phyloP scores from a whole-genome alignment of 1,140 invertebrate species.

The Sycophaga agraensis region DNA sequence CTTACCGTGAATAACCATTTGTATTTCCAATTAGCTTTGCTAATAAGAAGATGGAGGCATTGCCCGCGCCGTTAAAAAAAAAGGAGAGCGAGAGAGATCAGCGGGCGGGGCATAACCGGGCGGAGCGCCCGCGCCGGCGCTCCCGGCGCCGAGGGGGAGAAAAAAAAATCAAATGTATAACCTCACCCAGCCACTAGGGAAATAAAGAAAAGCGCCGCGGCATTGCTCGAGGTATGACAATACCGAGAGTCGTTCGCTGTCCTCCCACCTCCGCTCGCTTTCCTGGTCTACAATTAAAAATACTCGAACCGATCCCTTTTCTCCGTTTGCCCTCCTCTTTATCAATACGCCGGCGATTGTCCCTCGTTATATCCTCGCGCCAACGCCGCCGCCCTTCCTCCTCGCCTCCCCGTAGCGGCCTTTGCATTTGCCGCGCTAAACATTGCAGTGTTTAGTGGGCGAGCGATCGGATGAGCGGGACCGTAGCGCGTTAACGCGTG shows the following conservation, averaged over 20 bases:
- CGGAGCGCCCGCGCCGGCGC: conserved; percentile 26
- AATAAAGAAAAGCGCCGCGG: conserved; percentile 56
- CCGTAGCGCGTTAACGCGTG: no score
- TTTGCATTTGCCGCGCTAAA: no score
- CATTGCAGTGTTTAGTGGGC: no score
- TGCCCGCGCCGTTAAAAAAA: conserved; percentile 46
- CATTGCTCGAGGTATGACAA: conserved; percentile 51
- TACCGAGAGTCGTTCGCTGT: conserved; percentile 37
- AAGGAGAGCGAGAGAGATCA: conserved; percentile 1
- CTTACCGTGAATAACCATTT: conserved; percentile 59
- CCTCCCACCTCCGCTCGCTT: not conserved
- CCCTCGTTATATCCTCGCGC: no score
- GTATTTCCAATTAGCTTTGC: conserved; percentile 61
- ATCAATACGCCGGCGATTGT: conserved; percentile 30
- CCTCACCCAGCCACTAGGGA: conserved; percentile 58
- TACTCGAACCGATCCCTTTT: conserved; percentile 45
- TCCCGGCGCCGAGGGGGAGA: conserved; percentile 30
- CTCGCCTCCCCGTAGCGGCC: no score
- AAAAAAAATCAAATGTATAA: conserved; percentile 57
- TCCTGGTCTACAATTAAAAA: conserved; percentile 49
- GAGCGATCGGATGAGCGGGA: no score
- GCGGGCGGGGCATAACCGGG: not conserved
- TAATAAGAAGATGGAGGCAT: conserved; percentile 58
- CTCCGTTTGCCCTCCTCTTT: conserved; percentile 36
- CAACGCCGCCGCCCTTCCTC: no score